phyloP scores from a whole-genome alignment of 2,888 invertebrate genomes.

The Liopterus haemorrhoidalis region DNA sequence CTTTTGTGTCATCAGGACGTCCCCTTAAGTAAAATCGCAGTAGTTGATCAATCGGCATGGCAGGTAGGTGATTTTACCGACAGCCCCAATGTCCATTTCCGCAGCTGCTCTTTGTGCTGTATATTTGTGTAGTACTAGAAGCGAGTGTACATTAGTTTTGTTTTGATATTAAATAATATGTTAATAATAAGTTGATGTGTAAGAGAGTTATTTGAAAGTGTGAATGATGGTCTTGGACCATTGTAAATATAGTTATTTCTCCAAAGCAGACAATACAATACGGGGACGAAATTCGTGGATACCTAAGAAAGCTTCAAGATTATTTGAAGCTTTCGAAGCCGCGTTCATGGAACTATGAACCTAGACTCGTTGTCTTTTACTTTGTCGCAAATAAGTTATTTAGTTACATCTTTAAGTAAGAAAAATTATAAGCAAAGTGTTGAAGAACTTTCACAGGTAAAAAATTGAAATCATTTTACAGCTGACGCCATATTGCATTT shows the following conservation, averaged over 20 bases:
- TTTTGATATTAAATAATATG: slow-evolving; percentile 17
- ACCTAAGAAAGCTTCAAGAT: slow-evolving; percentile 86
- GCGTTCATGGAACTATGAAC: slow-evolving; percentile 89
- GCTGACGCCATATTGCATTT: slow-evolving; percentile 23
- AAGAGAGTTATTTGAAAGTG: slow-evolving; percentile 41
- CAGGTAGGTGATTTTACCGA: too few relatives aligned
- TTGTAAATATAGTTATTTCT: slow-evolving; percentile 44
- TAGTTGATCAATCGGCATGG: too few relatives aligned
- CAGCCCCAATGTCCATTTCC: slow-evolving; percentile 20
- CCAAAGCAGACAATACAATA: slow-evolving; percentile 44
- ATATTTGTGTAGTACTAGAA: slow-evolving; percentile 9
- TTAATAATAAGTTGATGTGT: slow-evolving; percentile 39
- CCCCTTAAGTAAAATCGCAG: too few relatives aligned
- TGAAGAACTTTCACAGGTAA: slow-evolving; percentile 85
- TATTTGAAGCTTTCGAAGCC: slow-evolving; percentile 92
- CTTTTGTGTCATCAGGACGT: too few relatives aligned
- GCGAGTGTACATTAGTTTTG: slow-evolving; percentile 13
- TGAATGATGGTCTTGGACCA: slow-evolving; percentile 50
- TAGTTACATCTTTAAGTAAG: slow-evolving; percentile 92
- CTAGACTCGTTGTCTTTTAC: slow-evolving; percentile 98
- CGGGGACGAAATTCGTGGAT: slow-evolving; percentile 61
- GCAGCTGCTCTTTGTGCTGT: slow-evolving; percentile 17
- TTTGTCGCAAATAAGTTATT: slow-evolving; percentile 97
- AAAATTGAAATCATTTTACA: slow-evolving; percentile 10
- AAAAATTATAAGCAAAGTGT: slow-evolving; percentile 89